Conservation (phyloP, 1,140 invertebrate genomes). For the Capitella teleta region DNA sequence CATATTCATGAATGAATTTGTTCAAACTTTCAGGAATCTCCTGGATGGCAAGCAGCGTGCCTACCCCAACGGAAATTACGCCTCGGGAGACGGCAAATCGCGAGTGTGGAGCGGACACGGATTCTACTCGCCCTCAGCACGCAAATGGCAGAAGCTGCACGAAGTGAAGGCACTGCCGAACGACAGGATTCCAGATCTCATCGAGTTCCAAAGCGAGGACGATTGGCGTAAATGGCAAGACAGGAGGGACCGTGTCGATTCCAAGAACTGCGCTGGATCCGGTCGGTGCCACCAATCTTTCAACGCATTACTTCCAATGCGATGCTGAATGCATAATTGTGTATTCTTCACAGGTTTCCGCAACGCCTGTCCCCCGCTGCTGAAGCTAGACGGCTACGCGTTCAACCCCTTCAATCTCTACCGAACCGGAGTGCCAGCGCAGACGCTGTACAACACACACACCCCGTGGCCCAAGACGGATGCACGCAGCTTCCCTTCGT, state of each 20-base stretch:
- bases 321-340: too few species aligned
- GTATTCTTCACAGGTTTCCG: conserved; percentile 8
- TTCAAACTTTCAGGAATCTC: neutral
- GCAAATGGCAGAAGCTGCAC: conserved; percentile 8
- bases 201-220: conserved; percentile 12
- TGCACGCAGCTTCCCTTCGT: conserved; percentile 8
- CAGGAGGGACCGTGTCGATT: conserved; percentile 6
- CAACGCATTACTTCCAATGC: too few species aligned
- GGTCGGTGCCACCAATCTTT: too few species aligned
- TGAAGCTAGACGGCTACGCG: conserved; percentile 12
- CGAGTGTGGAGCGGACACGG: conserved; percentile 9
- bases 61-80: conserved; percentile 10
- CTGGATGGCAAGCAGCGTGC: conserved; percentile 1
- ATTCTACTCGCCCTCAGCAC: conserved; percentile 8
- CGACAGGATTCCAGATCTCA: conserved; percentile 10
- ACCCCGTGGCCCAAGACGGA: conserved; percentile 12
- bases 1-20: neutral
- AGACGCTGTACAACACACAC: conserved; percentile 12
- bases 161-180: conserved; percentile 8
- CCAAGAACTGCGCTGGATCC: conserved; percentile 6
- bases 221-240: conserved; percentile 12
- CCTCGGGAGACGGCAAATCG: conserved; percentile 11
- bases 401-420: conserved; percentile 14
- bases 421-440: conserved; percentile 9
- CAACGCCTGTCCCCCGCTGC: conserved; percentile 4